Evolutionary conservation across 64 coral and sea anemone genomes (phyloP), one percentile per base, ranked within the genome.

Genomic region (Trachythela sp.): DNA sequence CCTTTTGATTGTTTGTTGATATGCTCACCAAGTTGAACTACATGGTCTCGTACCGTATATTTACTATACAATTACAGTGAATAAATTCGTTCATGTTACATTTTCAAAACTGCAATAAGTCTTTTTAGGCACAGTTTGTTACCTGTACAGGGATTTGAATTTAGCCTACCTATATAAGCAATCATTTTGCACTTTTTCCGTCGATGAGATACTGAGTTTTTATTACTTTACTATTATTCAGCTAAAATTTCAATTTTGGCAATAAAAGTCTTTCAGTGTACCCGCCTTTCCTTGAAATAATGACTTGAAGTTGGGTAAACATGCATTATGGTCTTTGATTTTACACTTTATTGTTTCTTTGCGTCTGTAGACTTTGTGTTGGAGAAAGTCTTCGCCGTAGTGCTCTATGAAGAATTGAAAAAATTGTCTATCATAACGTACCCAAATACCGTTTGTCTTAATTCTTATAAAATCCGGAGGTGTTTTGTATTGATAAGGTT

Each of bases 281-380:
- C 75, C 75, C 32, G 34, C 75, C 15, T 29, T 35, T 2, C 75
- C 75, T 80, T 39, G 2, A 37, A 14, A 18, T 10, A 80, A 0
- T 35, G 75, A 37, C 30, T 35, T 80, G 75, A 80, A 80, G 30
- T 80, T 80, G 9, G 75, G 75, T 37, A 80, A 2, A 35, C 75
- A 80, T 37, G 75, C 75, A 80, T 80, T 80, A 29, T 80, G 75
- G 7, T 18, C 75, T 30, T 0, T 39, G 13, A 80, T 80, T 30
- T 80, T 80, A 39, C 75, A 80, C 4, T 38, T 36, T 37, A 80
- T 36, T 35, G 13, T 36, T 10, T 80, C 2, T 13, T 39, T 35
- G 15, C 37, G 31, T 38, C 75, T 30, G 75, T 80, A 80, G 33
- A 80, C 33, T 80, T 80, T 80, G 34, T 80, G 75, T 80, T 80